A percentile compares a stretch with the other conserved stretches of the same genome.
phyloP scores from a whole-genome alignment of 2,113 vertebrate species.

The Phaethornis superciliosus region DNA sequence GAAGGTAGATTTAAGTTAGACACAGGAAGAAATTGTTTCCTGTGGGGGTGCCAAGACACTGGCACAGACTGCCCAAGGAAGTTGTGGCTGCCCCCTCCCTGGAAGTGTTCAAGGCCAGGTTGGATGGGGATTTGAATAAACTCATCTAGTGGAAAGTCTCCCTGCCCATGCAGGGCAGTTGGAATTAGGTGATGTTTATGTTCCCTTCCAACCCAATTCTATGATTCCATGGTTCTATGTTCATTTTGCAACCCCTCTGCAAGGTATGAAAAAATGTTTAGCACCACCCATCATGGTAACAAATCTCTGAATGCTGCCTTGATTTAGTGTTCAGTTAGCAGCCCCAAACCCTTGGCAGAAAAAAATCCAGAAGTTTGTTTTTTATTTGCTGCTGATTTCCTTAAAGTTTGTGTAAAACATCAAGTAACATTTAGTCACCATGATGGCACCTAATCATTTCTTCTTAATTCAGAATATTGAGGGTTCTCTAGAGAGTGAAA shows the following conservation, averaged over 20 bases:
- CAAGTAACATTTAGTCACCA: not conserved
- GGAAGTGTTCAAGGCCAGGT: too few relatives aligned
- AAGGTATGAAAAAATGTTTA: not conserved
- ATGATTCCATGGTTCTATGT: too few relatives aligned
- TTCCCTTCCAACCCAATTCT: too few relatives aligned
- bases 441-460: not conserved
- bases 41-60: too few relatives aligned
- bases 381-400: not conserved
- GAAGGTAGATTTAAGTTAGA: too few relatives aligned
- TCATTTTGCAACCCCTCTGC: not conserved
- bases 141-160: too few relatives aligned
- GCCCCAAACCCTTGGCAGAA: not conserved
- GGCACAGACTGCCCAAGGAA: too few relatives aligned
- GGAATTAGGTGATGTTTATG: too few relatives aligned
- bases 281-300: not conserved
- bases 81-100: too few relatives aligned
- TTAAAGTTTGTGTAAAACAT: not conserved
- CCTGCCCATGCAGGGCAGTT: too few relatives aligned
- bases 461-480: not conserved
- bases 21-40: too few relatives aligned
- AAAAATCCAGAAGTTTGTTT: not conserved
- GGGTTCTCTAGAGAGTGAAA: not conserved
- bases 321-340: not conserved
- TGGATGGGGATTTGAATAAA: too few relatives aligned
- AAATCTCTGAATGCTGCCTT: not conserved